Base-by-base conservation (phyloP, 1,140 invertebrate species). In the Aphaenogaster rudis region DNA sequence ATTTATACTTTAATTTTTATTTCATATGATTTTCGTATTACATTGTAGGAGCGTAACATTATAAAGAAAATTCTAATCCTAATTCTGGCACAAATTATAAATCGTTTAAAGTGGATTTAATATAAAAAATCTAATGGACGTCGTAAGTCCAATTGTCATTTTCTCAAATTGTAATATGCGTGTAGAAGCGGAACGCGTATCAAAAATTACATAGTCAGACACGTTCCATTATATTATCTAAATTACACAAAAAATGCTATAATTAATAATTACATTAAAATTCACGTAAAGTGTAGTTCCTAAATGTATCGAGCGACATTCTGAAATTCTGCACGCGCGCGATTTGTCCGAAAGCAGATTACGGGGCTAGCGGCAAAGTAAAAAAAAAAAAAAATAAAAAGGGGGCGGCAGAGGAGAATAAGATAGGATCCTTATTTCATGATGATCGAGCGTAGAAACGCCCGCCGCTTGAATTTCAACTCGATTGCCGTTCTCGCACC, bases 391-490 rank as follows among this genome's bases (percentile, higher is more conserved):
- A 45, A 77, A 81, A 64, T 59, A 52, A 78, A 64, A 39, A 54
- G 33, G 11, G 36, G 45, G 71, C 54, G 45, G 78, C 28, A 21
- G 71, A 36, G 11, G 4, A 77, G 50, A 72, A 86, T 86, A 74
- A 88, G 80, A 61, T 67, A 39, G 66, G 28, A 88, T 88, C 63
- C 76, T 91, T 91, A 91, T 91, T 91, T 81, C 52, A 61, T 33
- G 86, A 76, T 86, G 89, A 91, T 91, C 89, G 86, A 86, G 71
- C 77, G 77, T 90, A 61, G 63, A 78, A 74, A 59, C 76, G 77
- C 42, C 45, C 76, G 77, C 42, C 52, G 89, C 71, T 82, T 91
- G 90, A 91, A 91, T 91, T 91, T 90, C 77, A 91, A 91, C 85
- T 90, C 86, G 57, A 59, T 42, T 21, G 11, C 48, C 50, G 57